phyloP scores from a whole-genome alignment of 2,888 invertebrate genomes.

The Hypsopygia costalis region DNA sequence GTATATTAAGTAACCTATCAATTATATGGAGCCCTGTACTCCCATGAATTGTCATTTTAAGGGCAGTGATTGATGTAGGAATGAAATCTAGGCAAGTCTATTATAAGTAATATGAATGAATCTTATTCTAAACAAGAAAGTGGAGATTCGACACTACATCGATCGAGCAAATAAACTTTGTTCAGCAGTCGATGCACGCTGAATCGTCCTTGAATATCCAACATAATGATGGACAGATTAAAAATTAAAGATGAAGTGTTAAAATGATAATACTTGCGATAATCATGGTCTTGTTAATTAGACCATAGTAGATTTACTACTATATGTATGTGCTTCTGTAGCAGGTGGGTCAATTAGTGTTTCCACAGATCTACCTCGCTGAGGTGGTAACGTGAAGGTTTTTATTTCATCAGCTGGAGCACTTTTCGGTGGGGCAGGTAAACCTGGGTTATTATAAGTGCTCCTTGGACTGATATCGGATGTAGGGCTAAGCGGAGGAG shows the following conservation, averaged over 20 bases:
- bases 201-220: slow-evolving; percentile 3
- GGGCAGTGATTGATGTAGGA: slow-evolving; percentile 39
- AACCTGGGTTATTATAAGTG: slow-evolving; percentile 57
- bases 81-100: slow-evolving; percentile 6
- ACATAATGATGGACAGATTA: background rate
- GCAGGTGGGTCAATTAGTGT: slow-evolving; percentile 67
- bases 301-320: slow-evolving; percentile 73
- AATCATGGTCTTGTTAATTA: slow-evolving; percentile 20
- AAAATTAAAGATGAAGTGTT: background rate
- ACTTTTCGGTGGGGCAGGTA: slow-evolving; percentile 64
- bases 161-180: background rate
- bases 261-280: background rate
- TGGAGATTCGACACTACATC: slow-evolving; percentile 3
- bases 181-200: background rate
- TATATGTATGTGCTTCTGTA: slow-evolving; percentile 56
- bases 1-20: background rate
- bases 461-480: slow-evolving; percentile 65
- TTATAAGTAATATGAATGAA: background rate
- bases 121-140: background rate
- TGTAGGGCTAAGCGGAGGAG: slow-evolving; percentile 69
- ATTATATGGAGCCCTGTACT: slow-evolving; percentile 18
- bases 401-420: slow-evolving; percentile 63
- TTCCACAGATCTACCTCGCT: slow-evolving; percentile 66
- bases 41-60: slow-evolving; percentile 33
- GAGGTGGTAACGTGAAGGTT: slow-evolving; percentile 59